These are phyloP conservation scores for Hylia prasina DNA, from an alignment of 2,113 vertebrate species.

Conservation along the genomic window DNA sequence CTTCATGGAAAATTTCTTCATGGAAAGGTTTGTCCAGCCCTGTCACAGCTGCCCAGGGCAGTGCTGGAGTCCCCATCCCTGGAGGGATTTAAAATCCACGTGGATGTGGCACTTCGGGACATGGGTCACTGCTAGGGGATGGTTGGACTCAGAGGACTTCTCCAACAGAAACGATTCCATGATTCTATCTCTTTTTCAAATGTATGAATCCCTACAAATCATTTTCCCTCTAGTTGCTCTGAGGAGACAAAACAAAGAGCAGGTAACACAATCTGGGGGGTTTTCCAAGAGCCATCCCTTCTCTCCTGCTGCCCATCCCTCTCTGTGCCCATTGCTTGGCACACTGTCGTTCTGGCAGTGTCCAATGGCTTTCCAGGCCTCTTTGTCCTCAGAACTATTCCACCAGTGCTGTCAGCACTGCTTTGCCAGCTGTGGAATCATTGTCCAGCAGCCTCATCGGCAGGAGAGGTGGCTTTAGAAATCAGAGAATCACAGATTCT, in stretches of 20 bases:
- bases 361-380: not conserved
- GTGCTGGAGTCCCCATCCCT: not conserved
- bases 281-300: not conserved
- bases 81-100: not conserved
- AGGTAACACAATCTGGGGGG: accelerated
- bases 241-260: not conserved
- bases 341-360: not conserved
- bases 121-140: not conserved
- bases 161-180: not conserved
- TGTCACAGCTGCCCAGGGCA: not conserved
- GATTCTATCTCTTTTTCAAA: accelerated
- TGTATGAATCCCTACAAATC: not conserved
- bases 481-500: not conserved
- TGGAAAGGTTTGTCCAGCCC: not conserved
- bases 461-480: not conserved
- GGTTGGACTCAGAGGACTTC: not conserved
- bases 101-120: not conserved
- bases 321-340: not conserved
- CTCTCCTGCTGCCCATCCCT: not conserved
- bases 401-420: not conserved
- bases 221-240: not conserved
- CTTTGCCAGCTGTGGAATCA: not conserved
- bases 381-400: not conserved
- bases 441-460: not conserved
- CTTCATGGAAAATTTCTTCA: too few species aligned